phyloP scores from a whole-genome alignment of 23 tunicate genomes.

The Trididemnum clinides region DNA sequence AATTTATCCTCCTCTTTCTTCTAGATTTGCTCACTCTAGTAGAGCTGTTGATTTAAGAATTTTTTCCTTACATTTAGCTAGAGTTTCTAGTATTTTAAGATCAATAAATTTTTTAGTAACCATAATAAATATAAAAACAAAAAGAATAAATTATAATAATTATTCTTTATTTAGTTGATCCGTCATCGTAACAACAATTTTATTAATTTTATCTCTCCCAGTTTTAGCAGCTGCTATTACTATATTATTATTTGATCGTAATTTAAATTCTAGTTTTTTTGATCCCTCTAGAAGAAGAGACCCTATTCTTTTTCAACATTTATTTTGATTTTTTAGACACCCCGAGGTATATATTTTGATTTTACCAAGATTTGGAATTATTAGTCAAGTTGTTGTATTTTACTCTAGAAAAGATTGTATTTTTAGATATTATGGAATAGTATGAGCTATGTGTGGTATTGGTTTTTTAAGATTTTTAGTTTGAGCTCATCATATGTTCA shows the following conservation, averaged over 20 bases:
- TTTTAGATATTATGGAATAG: conserved; percentile 19
- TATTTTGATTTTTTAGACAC: conserved; percentile 41
- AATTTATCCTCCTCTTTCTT: conserved; percentile 19
- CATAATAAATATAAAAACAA: not conserved
- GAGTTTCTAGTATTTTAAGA: conserved; percentile 18
- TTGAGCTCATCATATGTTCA: conserved; percentile 38
- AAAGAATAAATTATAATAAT: not conserved
- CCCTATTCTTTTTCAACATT: conserved; percentile 33
- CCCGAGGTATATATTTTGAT: conserved; percentile 35
- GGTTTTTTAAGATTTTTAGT: conserved; percentile 36
- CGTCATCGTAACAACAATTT: not conserved
- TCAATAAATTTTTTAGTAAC: conserved; percentile 26
- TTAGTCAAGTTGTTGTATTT: conserved; percentile 6
- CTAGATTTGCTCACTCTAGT: not conserved
- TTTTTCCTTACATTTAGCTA: conserved; percentile 24
- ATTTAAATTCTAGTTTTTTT: conserved; percentile 32
- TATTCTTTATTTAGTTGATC: conserved; percentile 17
- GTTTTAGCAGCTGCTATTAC: conserved; percentile 42
- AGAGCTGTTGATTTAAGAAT: conserved; percentile 1
- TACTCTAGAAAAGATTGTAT: not conserved
- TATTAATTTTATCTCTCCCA: conserved; percentile 20
- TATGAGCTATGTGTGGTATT: conserved; percentile 22
- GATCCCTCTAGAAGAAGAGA: conserved; percentile 29
- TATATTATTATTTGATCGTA: conserved; percentile 30
- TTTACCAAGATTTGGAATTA: conserved; percentile 40